Percentiles rank a stretch among this genome's conserved stretches.
Evolutionary conservation across 2,113 vertebrate species (phyloP).

Genomic region (Burhinus bistriatus): DNA sequence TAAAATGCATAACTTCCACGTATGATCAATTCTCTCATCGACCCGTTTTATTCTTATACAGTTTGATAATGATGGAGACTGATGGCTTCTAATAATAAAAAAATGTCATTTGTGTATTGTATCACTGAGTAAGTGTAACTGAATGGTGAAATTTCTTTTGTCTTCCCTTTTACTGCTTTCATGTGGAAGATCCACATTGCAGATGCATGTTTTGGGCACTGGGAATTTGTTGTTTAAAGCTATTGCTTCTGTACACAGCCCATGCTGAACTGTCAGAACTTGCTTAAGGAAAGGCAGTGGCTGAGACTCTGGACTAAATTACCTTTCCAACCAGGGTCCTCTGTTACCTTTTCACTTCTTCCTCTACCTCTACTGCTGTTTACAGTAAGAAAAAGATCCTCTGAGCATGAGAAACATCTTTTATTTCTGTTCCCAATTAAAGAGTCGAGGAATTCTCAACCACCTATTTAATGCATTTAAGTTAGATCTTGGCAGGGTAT

Average conservation of each 20-base stretch:
- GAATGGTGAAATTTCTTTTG: not conserved
- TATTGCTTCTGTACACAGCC: not conserved
- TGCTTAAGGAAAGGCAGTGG: not conserved
- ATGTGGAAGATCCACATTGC: not conserved
- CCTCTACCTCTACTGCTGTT: not conserved
- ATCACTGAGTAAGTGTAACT: not conserved
- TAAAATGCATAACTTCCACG: not conserved
- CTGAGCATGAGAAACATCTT: not conserved
- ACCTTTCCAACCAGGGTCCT: not conserved
- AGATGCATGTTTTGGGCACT: not conserved
- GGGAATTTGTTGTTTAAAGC: not conserved
- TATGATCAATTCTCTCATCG: not conserved
- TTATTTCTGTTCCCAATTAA: not conserved
- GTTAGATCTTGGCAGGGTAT: not conserved
- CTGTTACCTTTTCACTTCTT: not conserved
- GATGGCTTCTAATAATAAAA: not conserved
- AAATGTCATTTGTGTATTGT: not conserved
- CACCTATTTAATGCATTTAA: not conserved
- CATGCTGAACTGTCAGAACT: not conserved
- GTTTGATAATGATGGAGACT: not conserved
- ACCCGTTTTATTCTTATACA: not conserved
- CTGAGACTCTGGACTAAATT: not conserved
- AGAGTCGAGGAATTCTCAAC: not conserved
- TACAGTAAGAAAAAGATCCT: not conserved
- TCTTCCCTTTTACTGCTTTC: not conserved